Percentiles rank a stretch among this genome's conserved stretches.
Conservation (phyloP, 2,797 vertebrate species). For the Cyprinodon diabolis region DNA sequence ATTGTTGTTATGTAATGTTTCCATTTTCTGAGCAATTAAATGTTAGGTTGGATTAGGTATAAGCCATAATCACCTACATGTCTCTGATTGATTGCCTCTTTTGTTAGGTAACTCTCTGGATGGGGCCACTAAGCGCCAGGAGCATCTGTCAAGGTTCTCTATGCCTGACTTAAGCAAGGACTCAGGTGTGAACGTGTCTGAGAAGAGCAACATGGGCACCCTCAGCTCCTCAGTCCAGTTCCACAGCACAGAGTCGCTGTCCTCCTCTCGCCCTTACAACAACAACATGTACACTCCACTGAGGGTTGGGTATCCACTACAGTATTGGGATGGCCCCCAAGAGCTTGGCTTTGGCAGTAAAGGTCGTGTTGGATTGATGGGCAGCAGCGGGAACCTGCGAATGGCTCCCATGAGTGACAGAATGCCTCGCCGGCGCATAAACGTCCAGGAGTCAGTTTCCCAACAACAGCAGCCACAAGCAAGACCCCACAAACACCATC, state of each 20-base stretch:
- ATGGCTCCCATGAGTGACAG: slow-evolving; percentile 89
- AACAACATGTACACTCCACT: slow-evolving; percentile 88
- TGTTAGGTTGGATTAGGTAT: background rate
- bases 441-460: slow-evolving; percentile 78
- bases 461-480: slow-evolving; percentile 70
- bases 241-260: slow-evolving; percentile 93
- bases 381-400: slow-evolving; percentile 80
- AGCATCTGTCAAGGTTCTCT: slow-evolving; percentile 96
- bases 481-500: slow-evolving; percentile 75
- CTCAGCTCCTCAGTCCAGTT: slow-evolving; percentile 95
- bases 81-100: slow-evolving; percentile 22
- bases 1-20: background rate
- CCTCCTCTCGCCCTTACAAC: slow-evolving; percentile 90
- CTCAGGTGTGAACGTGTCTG: slow-evolving; percentile 94
- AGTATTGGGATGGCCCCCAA: slow-evolving; percentile 90
- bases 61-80: background rate
- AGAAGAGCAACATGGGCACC: slow-evolving; percentile 97
- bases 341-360: slow-evolving; percentile 88
- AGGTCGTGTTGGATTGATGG: slow-evolving; percentile 80
- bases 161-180: slow-evolving; percentile 99
- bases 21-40: background rate
- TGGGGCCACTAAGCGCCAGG: slow-evolving; percentile 91
- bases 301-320: slow-evolving; percentile 82
- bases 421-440: slow-evolving; percentile 83
- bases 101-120: slow-evolving; percentile 90